A percentile compares a stretch with the other conserved stretches of the same genome.
Conservation (phyloP, 2,888 invertebrate species). For the Pediacus dermestoides region DNA sequence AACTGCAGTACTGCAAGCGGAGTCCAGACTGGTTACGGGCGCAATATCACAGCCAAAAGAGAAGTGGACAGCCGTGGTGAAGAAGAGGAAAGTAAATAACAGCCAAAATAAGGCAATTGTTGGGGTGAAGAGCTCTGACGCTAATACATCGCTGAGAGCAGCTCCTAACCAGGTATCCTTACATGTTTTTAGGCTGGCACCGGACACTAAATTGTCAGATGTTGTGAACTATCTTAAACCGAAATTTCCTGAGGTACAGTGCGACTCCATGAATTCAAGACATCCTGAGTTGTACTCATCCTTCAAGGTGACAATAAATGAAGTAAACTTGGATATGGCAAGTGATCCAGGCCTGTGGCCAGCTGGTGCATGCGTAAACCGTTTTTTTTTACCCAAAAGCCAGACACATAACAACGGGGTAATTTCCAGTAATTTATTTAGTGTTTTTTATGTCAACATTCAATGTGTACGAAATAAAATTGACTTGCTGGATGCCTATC, state of each 20-base stretch:
- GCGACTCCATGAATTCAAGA: constrained; percentile 5
- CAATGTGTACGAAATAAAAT: neutral
- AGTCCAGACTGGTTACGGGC: too few relatives aligned
- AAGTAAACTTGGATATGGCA: constrained; percentile 8
- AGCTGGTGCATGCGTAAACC: constrained; percentile 8
- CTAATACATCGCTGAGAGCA: too few relatives aligned
- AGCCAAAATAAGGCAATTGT: too few relatives aligned
- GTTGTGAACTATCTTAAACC: neutral
- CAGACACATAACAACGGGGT: neutral
- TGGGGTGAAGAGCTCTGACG: too few relatives aligned
- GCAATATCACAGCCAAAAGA: too few relatives aligned
- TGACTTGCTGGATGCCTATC: too few relatives aligned
- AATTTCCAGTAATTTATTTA: neutral
- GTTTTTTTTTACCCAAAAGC: neutral
- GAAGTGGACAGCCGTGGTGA: too few relatives aligned
- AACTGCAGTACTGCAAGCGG: too few relatives aligned
- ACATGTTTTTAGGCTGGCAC: too few relatives aligned
- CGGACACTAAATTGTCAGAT: too few relatives aligned
- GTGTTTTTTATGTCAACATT: neutral
- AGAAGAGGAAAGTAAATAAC: too few relatives aligned
- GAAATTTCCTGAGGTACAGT: constrained; percentile 3
- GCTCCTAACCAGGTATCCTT: too few relatives aligned
- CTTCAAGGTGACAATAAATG: constrained; percentile 9
- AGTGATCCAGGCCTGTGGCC: constrained; percentile 7
- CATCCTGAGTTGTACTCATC: constrained; percentile 11